Percentiles rank a stretch among this genome's conserved stretches.
These are phyloP conservation scores for Osmerus eperlanus DNA, from an alignment of 2,113 vertebrate genomes.

Conservation along the genomic window DNA sequence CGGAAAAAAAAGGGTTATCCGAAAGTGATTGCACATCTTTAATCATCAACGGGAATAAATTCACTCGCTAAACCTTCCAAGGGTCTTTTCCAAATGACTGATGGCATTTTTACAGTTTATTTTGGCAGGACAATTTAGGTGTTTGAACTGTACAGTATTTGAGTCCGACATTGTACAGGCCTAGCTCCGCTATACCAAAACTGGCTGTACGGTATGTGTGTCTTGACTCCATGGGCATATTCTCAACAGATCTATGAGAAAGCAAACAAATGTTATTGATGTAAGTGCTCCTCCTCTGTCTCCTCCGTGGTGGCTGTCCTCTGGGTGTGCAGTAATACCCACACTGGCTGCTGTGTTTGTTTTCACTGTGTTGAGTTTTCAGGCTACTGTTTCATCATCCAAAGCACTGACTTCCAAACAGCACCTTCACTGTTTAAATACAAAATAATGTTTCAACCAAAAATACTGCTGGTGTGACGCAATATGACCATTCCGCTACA, in stretches of 20 bases:
- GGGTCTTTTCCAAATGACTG: no score
- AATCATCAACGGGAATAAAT: no score
- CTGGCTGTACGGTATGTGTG: no score
- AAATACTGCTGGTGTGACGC: slow-evolving; percentile 41
- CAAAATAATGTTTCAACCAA: slow-evolving; percentile 28
- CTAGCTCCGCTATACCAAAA: no score
- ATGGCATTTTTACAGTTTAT: no score
- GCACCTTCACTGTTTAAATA: slow-evolving; percentile 46
- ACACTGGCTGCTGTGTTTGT: slow-evolving; percentile 57
- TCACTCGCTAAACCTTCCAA: no score
- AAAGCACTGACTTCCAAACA: slow-evolving; percentile 48
- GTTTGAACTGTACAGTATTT: no score
- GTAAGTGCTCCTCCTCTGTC: no score
- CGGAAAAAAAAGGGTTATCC: no score
- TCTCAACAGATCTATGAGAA: slow-evolving; percentile 55
- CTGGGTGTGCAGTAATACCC: slow-evolving; percentile 45
- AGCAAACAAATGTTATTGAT: slow-evolving; percentile 33
- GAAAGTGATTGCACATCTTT: no score
- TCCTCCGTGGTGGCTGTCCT: slow-evolving; percentile 40
- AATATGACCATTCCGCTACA: slow-evolving; percentile 58
- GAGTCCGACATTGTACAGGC: no score
- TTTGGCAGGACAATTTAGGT: no score
- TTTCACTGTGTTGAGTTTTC: slow-evolving; percentile 56
- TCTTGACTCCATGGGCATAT: slow-evolving; percentile 28
- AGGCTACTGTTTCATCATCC: slow-evolving; percentile 61